Conservation (phyloP, 1,140 invertebrate species). For the Aricia agestis region DNA sequence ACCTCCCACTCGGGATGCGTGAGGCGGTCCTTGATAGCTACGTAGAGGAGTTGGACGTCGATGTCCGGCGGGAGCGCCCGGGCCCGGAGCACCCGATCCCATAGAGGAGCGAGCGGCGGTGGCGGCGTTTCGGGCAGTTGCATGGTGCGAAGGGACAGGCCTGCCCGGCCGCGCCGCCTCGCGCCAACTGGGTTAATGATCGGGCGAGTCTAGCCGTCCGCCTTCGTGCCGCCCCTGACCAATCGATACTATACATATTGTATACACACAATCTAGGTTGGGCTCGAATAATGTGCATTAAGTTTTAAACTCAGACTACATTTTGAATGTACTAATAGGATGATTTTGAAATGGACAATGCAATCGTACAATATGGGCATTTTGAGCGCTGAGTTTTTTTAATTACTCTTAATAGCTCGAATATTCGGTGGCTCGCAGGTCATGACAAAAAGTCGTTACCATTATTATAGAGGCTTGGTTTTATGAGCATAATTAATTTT, state of each 20-base stretch:
- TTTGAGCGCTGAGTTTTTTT: too few species aligned
- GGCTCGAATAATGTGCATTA: not conserved
- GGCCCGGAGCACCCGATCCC: slow-evolving; percentile 84
- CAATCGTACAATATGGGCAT: too few species aligned
- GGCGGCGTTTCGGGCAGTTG: slow-evolving; percentile 67
- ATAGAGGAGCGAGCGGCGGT: slow-evolving; percentile 81
- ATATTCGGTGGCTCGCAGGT: too few species aligned
- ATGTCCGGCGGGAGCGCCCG: slow-evolving; percentile 78
- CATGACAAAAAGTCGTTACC: too few species aligned
- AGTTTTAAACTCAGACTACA: not conserved
- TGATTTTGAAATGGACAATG: too few species aligned
- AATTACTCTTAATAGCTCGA: too few species aligned
- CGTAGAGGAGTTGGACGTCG: slow-evolving; percentile 80
- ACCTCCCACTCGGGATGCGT: slow-evolving; percentile 88
- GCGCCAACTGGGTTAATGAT: slow-evolving; percentile 73
- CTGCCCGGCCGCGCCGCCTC: slow-evolving; percentile 55
- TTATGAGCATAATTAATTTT: too few species aligned
- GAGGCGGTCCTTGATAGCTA: slow-evolving; percentile 82
- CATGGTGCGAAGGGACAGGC: slow-evolving; percentile 50
- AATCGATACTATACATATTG: slow-evolving; percentile 54
- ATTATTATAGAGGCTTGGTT: too few species aligned
- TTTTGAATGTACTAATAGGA: not conserved
- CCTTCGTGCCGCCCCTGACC: slow-evolving; percentile 53
- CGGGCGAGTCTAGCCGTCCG: slow-evolving; percentile 54
- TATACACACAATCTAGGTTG: slow-evolving; percentile 13